A percentile compares a stretch with the other conserved stretches of the same genome.
These are phyloP conservation scores for Medauroidea extradentata DNA, from an alignment of 1,140 invertebrate species.

Conservation along the genomic window DNA sequence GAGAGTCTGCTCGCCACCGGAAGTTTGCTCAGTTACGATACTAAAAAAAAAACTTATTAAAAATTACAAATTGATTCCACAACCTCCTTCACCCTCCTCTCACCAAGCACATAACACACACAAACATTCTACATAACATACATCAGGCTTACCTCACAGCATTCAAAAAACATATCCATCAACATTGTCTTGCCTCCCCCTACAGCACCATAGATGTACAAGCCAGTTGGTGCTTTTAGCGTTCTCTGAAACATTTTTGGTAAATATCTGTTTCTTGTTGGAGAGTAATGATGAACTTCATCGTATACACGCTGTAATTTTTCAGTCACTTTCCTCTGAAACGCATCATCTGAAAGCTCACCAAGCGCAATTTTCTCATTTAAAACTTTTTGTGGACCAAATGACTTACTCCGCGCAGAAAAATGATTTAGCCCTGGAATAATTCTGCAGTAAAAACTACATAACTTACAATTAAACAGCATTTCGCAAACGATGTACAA, in stretches of 20 bases:
- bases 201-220: conserved; percentile 82
- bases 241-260: conserved; percentile 46
- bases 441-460: no score
- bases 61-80: conserved; percentile 22
- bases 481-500: no score
- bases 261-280: conserved; percentile 43
- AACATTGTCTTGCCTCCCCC: conserved; percentile 97
- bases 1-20: no score
- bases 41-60: not conserved
- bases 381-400: conserved; percentile 48
- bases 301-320: conserved; percentile 65
- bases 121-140: not conserved
- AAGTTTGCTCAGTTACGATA: no score
- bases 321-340: conserved; percentile 64
- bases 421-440: no score
- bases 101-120: not conserved
- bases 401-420: no score
- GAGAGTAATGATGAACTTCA: conserved; percentile 57
- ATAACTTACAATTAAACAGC: no score
- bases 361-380: conserved; percentile 55
- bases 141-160: conserved; percentile 52
- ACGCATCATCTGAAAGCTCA: conserved; percentile 59
- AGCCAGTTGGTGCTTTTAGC: conserved; percentile 60
- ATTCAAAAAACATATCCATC: conserved; percentile 96
- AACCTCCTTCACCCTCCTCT: not conserved